Percentiles rank a stretch among this genome's conserved stretches.
Conservation (phyloP, 1,140 invertebrate genomes). For the Polypedilum vanderplanki region DNA sequence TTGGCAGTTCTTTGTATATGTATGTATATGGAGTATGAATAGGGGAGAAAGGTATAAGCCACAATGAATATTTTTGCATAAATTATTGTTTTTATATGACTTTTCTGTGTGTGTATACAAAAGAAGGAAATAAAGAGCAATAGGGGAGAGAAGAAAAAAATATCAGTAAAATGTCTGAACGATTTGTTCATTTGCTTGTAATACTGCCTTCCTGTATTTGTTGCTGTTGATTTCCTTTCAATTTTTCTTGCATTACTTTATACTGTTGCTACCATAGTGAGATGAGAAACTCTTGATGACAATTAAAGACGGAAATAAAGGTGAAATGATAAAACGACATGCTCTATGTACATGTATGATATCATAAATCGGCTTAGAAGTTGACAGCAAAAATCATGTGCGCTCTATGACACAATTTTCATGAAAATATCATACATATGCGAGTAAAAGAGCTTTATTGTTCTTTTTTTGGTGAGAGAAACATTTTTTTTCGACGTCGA, state of each 20-base stretch:
- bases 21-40: too few species aligned
- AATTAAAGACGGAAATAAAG: too few species aligned
- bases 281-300: not conserved
- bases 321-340: too few species aligned
- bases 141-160: too few species aligned
- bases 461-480: too few species aligned
- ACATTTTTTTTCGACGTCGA: too few species aligned
- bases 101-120: not conserved
- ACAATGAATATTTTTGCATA: slow-evolving; percentile 3
- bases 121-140: not conserved
- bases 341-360: slow-evolving; percentile 15
- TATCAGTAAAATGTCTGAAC: not conserved
- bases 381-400: too few species aligned
- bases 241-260: not conserved
- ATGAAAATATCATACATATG: too few species aligned
- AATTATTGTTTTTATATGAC: not conserved
- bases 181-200: not conserved
- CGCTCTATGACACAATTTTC: too few species aligned
- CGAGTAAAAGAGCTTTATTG: too few species aligned
- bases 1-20: too few species aligned
- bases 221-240: not conserved
- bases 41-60: not conserved
- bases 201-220: not conserved
- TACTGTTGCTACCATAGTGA: not conserved
- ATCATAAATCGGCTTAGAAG: slow-evolving; percentile 11